Evolutionary conservation across 2,797 vertebrate species (phyloP).

Genomic region (Dicrostonyx torquatus): DNA sequence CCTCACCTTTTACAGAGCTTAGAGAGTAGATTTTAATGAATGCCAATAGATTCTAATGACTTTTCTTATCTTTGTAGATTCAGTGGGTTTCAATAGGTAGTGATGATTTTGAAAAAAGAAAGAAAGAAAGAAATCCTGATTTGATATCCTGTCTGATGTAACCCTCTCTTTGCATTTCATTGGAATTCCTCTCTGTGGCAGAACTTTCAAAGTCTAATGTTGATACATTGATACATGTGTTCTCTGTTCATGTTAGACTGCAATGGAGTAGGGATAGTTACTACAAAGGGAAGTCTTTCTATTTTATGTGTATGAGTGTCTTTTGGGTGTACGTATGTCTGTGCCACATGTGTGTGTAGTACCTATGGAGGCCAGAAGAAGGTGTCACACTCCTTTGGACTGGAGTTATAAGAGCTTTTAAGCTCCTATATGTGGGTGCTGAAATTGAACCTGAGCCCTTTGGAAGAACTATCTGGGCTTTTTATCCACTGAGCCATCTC

Average conservation of each 20-base stretch:
- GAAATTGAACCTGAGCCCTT: not conserved
- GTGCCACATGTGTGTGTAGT: not conserved
- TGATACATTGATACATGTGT: not conserved
- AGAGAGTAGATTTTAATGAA: not conserved
- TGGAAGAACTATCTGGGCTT: not conserved
- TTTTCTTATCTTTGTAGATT: fast-evolving
- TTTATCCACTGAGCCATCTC: not conserved
- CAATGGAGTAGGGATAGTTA: not conserved
- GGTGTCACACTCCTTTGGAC: not conserved
- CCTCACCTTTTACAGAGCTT: not conserved
- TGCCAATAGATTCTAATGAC: not conserved
- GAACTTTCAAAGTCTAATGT: not conserved
- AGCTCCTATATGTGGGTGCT: too few relatives aligned
- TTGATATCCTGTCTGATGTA: not conserved
- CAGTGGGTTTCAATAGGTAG: not conserved
- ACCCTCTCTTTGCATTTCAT: not conserved
- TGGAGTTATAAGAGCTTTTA: not conserved
- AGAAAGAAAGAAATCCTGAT: not conserved
- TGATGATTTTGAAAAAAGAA: not conserved
- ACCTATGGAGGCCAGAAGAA: not conserved
- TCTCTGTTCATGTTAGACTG: not conserved
- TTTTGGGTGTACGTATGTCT: not conserved
- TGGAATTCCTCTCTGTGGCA: not conserved
- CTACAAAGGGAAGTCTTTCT: not conserved
- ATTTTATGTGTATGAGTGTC: not conserved